Percentiles rank a stretch among this genome's conserved stretches.
Evolutionary conservation across 2,113 vertebrate species (phyloP).

Genomic region (Mionectes macconnelli): DNA sequence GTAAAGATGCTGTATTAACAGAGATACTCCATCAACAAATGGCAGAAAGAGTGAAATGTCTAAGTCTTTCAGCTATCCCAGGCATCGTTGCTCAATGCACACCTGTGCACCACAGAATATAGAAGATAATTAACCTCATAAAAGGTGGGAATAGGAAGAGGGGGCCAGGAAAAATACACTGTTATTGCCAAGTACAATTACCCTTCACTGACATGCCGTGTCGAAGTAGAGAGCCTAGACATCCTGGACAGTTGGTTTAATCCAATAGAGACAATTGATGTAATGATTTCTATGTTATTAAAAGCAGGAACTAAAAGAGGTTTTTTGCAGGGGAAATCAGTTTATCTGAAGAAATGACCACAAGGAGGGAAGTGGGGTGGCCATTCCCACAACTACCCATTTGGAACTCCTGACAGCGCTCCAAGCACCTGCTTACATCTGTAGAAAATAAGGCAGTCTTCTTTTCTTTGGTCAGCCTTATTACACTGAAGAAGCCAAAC

Average conservation of each 20-base stretch:
- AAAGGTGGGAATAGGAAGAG: background rate
- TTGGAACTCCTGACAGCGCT: background rate
- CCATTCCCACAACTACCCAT: background rate
- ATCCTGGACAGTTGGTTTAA: background rate
- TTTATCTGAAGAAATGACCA: background rate
- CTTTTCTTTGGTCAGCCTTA: background rate
- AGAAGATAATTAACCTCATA: background rate
- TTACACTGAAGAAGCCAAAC: background rate
- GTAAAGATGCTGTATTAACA: background rate
- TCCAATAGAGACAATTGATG: background rate
- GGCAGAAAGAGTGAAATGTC: background rate
- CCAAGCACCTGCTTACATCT: background rate
- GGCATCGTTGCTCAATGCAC: background rate
- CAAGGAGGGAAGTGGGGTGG: background rate
- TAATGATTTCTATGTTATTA: background rate
- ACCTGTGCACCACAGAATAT: background rate
- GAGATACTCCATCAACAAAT: background rate
- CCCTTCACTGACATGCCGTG: background rate
- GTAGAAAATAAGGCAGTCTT: background rate
- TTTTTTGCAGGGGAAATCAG: background rate
- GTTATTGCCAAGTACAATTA: background rate
- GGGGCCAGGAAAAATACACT: background rate
- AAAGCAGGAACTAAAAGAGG: background rate
- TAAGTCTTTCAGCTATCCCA: background rate
- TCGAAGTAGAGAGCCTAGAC: background rate